Evolutionary conservation across 2,797 vertebrate genomes (phyloP), one percentile per base, ranked within the genome.

Genomic region (Eleutherodactylus coqui): DNA sequence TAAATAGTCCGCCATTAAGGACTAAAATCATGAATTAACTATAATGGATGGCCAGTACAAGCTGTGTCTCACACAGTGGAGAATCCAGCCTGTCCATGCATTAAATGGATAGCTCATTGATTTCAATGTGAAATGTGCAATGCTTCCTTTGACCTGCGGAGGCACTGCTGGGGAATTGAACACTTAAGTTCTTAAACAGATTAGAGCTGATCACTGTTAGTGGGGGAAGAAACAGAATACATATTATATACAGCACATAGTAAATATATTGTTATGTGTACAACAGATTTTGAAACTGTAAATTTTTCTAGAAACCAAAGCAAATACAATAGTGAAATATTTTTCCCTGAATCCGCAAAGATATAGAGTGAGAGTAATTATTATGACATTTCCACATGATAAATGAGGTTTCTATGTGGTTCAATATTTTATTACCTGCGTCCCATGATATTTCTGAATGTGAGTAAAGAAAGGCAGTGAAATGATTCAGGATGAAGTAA

Each of bases 321-420:
- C 32, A 41, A 19, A 53, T 53, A 34, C 75, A 77, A 36, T 2
- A 41, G 19, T 77, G 36, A 36, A 29, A 49, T 32, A 53, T 32
- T 17, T 34, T 49, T 32, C 36, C 10, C 32, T 10, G 10, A 36
- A 19, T 24, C 75, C 32, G 36, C 29, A 21, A 29, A 77, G 49
- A 51, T 51, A 77, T 36, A 34, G 29, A n/a, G 9, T 55, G 16
- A 78, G 47, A 32, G 75, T 76, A 76, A 76, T 76, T 53, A 58
- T 78, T 78, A 78, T 78, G 75, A 78, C 51, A 78, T 78, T 78
- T 55, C 51, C 24, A 24, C 21, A 78, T 78, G 75, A 78, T 55
- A 58, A 78, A 78, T 78, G 75, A 78, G 21, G 34, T 34, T 55
- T 78, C 49, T 78, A n/a, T 78, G 75, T 58, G 21, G 75, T 53